These are phyloP conservation scores for Venustaconcha ellipsiformis DNA, from an alignment of 1,140 invertebrate genomes.

Conservation along the genomic window DNA sequence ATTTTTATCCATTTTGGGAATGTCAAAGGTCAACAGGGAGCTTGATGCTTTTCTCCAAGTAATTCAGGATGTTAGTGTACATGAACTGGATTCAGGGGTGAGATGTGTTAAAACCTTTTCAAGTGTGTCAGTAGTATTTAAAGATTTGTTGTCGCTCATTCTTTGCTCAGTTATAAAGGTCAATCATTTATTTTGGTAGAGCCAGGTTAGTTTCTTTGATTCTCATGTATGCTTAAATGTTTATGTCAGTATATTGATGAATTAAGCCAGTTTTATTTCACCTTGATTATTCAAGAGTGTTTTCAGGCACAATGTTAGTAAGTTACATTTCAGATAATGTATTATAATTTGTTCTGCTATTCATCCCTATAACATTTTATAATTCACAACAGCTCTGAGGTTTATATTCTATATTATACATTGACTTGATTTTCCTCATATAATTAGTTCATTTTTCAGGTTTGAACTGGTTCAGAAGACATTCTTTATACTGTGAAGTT, in stretches of 20 bases:
- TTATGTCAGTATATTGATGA: neutral
- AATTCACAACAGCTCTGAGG: too few relatives aligned
- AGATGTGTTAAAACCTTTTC: neutral
- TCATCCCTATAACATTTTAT: too few relatives aligned
- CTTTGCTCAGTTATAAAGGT: slow-evolving; percentile 1
- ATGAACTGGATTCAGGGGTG: neutral
- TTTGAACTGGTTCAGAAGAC: too few relatives aligned
- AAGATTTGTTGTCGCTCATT: neutral
- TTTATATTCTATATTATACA: too few relatives aligned
- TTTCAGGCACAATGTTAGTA: too few relatives aligned
- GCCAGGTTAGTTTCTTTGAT: neutral
- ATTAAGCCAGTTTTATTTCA: neutral
- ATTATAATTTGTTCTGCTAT: too few relatives aligned
- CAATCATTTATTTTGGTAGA: neutral
- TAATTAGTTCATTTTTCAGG: too few relatives aligned
- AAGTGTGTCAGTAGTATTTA: neutral
- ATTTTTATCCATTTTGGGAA: neutral
- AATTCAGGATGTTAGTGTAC: neutral
- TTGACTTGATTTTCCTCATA: too few relatives aligned
- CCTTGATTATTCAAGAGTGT: neutral
- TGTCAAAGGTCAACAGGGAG: neutral
- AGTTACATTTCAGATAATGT: too few relatives aligned
- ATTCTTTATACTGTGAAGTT: too few relatives aligned
- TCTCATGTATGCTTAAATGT: neutral
- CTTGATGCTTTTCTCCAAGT: neutral